Evolutionary conservation across 2,888 invertebrate genomes (phyloP), one percentile per base, ranked within the genome.

Genomic region (Gymnoscelis rufifasciata): DNA sequence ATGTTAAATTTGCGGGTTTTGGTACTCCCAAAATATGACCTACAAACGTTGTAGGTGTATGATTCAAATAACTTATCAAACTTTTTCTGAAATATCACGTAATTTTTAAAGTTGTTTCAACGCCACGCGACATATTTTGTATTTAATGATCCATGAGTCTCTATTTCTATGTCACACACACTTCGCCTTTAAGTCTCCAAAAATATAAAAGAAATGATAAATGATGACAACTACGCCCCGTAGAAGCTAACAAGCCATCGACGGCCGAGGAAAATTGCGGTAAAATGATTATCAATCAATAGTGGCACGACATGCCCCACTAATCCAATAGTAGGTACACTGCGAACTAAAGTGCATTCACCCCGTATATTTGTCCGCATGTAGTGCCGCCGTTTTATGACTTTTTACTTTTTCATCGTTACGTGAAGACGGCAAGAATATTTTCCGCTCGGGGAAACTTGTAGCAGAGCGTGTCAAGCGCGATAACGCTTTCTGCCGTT

Each of bases 251-350:
- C 44, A 42, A 45, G 36, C 35, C 35, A 33, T 38, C 33, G 24
- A 38, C 10, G 10, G 33, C 4, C 19, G 26, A 31, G 28, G 30
- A 26, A 23, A 45, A 50, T 62, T 52, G 61, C 62, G 63, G 66
- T 68, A 73, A 74, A 72, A 69, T 62, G 68, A 57, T 64, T 69
- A 77, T 68, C 70, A 78, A 82, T 83, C 80, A 78, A 80, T 79
- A 72, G 66, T 59, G 64, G 60, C 59, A 67, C 68, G 64, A 60
- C 68, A 61, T 68, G 67, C 52, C 64, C 68, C 65, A 65, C 62
- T 71, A 71, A 71, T 74, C 59, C 57, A 49, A 53, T 40, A 35
- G 23, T 31, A 51, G 43, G 49, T 33, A 63, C 64, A 66, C 15
- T 33, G 52, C 54, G 57, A 50, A 43, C 53, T 50, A 42, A 56